These are phyloP conservation scores for Xylophagus ater DNA, from an alignment of 2,888 invertebrate genomes.

Conservation along the genomic window DNA sequence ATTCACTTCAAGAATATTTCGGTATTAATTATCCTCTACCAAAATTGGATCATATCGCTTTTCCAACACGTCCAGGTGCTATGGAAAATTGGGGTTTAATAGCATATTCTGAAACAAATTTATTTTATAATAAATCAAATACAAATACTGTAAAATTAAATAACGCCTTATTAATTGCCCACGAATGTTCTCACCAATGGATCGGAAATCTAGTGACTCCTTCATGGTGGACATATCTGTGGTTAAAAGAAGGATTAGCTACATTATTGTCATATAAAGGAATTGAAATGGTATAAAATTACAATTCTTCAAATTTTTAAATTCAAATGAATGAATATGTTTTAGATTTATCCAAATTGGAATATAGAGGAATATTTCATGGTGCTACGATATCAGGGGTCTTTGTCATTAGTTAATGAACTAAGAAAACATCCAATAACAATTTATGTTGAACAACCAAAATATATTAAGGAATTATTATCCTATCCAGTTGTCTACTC, in stretches of 20 bases:
- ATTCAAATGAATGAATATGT: too few relatives aligned
- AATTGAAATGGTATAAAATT: constrained; percentile 40
- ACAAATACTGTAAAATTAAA: constrained; percentile 32
- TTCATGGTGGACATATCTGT: constrained; percentile 58
- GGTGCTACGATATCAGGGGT: constrained; percentile 55
- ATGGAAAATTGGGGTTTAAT: constrained; percentile 94
- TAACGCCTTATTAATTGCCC: constrained; percentile 45
- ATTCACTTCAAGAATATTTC: constrained; percentile 59
- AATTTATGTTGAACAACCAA: too few relatives aligned
- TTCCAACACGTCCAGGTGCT: constrained; percentile 71
- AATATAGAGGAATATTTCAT: constrained; percentile 67
- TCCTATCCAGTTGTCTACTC: too few relatives aligned
- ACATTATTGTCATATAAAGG: constrained; percentile 55
- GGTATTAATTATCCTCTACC: constrained; percentile 60
- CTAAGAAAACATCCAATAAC: too few relatives aligned
- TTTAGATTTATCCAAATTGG: constrained; percentile 50
- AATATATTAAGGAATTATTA: too few relatives aligned
- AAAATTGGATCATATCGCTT: constrained; percentile 79
- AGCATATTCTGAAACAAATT: constrained; percentile 41
- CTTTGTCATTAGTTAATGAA: too few relatives aligned
- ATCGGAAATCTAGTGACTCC: constrained; percentile 64
- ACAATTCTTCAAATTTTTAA: too few relatives aligned
- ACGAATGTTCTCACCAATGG: constrained; percentile 64
- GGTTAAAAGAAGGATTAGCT: constrained; percentile 68
- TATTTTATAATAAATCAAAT: constrained; percentile 27